phyloP scores from a whole-genome alignment of 2,113 vertebrate genomes.

The Okapia johnstoni region DNA sequence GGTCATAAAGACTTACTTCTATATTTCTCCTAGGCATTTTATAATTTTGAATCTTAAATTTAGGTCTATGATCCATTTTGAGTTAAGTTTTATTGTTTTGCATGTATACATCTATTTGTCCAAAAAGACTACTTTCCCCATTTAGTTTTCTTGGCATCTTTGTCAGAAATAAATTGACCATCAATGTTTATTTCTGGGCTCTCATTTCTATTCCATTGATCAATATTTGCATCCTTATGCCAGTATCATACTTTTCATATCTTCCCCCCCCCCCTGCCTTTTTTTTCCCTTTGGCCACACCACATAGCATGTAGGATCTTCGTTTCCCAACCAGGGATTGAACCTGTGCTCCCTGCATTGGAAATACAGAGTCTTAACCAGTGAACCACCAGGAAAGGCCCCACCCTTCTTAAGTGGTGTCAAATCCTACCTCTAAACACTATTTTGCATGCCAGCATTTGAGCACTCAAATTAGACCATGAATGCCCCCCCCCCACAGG shows the following conservation, averaged over 20 bases:
- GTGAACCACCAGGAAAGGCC: not conserved
- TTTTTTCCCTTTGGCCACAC: not conserved
- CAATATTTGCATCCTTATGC: no score
- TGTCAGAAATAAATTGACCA: not conserved
- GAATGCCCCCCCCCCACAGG: not conserved
- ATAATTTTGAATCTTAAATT: not conserved
- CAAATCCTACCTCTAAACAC: not conserved
- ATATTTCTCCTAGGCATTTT: not conserved
- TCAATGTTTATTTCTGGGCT: not conserved
- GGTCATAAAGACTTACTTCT: not conserved
- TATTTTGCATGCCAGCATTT: not conserved
- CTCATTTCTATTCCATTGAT: not conserved
- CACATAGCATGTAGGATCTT: not conserved
- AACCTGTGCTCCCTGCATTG: not conserved
- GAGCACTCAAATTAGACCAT: not conserved
- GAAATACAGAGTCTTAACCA: not conserved
- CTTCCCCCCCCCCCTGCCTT: accelerated
- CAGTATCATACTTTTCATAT: not conserved
- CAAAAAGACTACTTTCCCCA: not conserved
- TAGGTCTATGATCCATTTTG: not conserved
- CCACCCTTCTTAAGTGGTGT: not conserved
- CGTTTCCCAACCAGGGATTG: not conserved
- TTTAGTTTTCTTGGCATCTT: not conserved
- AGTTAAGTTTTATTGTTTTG: not conserved
- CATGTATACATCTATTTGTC: not conserved